Percentiles rank a stretch among this genome's conserved stretches.
Evolutionary conservation across 2,797 vertebrate genomes (phyloP).

Genomic region (Gobionotothen gibberifrons): DNA sequence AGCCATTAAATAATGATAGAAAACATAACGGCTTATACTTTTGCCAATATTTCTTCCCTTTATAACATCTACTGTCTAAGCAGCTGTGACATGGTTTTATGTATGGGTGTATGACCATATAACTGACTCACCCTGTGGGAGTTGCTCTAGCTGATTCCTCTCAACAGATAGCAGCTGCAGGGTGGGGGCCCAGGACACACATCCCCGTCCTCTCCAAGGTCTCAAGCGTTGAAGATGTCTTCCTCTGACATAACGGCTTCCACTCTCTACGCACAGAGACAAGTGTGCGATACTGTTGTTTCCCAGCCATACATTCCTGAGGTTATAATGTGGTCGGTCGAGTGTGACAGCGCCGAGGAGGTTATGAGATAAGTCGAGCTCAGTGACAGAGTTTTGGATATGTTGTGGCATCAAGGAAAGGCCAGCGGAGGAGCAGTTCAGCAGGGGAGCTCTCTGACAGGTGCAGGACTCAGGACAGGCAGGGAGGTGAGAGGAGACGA

Average conservation of each 20-base stretch:
- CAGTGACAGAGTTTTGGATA: conserved; percentile 54
- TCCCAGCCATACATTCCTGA: conserved; percentile 85
- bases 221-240: conserved; percentile 34
- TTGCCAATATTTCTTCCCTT: neutral
- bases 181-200: conserved; percentile 78
- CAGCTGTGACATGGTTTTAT: conserved; percentile 20
- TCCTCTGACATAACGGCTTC: conserved; percentile 39
- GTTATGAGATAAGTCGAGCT: conserved; percentile 82
- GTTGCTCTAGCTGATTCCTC: conserved; percentile 83
- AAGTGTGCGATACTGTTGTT: conserved; percentile 84
- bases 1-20: neutral
- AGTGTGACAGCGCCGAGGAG: conserved; percentile 69
- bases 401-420: conserved; percentile 65
- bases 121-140: conserved; percentile 88
- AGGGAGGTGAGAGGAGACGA: conserved; percentile 38
- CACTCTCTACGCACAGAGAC: conserved; percentile 72
- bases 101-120: conserved; percentile 31
- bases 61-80: neutral
- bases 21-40: neutral
- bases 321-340: conserved; percentile 41
- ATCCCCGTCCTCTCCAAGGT: conserved; percentile 30
- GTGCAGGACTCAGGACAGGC: conserved; percentile 76
- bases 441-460: conserved; percentile 64
- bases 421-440: conserved; percentile 85
- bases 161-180: conserved; percentile 86